Evolutionary conservation across 2,888 invertebrate genomes (phyloP), one percentile per base, ranked within the genome.

Genomic region (Phasia obesa): DNA sequence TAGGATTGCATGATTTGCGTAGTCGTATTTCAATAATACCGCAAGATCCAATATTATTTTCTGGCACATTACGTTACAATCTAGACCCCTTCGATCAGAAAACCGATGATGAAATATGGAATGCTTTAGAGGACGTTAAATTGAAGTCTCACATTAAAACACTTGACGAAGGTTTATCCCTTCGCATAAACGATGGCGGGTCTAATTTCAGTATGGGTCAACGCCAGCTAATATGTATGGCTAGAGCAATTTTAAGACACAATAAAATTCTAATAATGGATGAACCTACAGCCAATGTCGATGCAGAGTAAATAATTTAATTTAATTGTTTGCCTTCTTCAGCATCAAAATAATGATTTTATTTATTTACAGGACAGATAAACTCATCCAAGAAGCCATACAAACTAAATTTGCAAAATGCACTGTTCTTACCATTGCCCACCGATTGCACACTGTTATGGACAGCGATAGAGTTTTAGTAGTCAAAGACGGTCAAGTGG

Each of bases 251-350:
- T 83, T 93, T 98, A 0, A 92, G 95, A 64, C 94, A 95, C 88
- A 95, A 95, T 86, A 95, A 94, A 88, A 94, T 98, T 85, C 93
- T 98, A 4, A 94, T 98, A 23, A 93, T 98, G 86, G 98, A 98
- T 88, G 98, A 98, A 92, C 97, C 97, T 25, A 97, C 97, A 0
- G 97, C 97, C 2, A 97, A 97, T 90, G 97, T 97, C 4, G 97
- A 98, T 91, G 35, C 35, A 35, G 35, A 35, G 35, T 35, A 35
- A 9, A 11, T 35, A 35, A 35, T 11, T 35, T 31, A 5, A 31
- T 31, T 35, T 11, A 1, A 2, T 35, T 11, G 11, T 35, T 35
- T 31, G 7, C 1, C 2, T 35, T 35, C 35, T 35, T 35, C 1
- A 35, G 35, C 95, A 95, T 64, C 94, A 94, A 42, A 42, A 13